Evolutionary conservation across 2,888 invertebrate genomes (phyloP).

Genomic region (Linnaemya tessellans): DNA sequence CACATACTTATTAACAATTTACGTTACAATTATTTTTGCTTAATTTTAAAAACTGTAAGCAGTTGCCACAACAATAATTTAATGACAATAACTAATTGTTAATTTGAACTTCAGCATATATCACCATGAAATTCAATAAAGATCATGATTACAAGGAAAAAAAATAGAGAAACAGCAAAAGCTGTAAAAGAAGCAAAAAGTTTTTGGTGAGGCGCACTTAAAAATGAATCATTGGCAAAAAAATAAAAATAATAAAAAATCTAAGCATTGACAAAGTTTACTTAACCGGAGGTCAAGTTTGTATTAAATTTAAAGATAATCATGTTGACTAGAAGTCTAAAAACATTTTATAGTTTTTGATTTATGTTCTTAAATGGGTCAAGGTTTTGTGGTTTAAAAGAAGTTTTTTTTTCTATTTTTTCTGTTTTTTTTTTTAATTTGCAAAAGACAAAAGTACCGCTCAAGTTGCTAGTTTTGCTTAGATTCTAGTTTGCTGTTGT

Average conservation of each 20-base stretch:
- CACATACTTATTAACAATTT: background rate
- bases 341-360: constrained; percentile 53
- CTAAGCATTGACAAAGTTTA: constrained; percentile 61
- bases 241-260: background rate
- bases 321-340: constrained; percentile 22
- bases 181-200: constrained; percentile 30
- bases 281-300: constrained; percentile 66
- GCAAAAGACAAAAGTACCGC: constrained; percentile 18
- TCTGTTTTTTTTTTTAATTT: background rate
- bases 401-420: background rate
- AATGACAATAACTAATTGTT: constrained; percentile 58
- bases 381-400: constrained; percentile 47
- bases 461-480: constrained; percentile 33
- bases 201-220: constrained; percentile 2
- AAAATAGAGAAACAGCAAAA: constrained; percentile 18
- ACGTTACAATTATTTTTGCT: background rate
- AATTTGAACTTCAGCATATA: constrained; percentile 49
- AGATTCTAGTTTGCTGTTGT: background rate
- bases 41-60: background rate
- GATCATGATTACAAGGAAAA: background rate
- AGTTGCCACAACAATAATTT: constrained; percentile 13
- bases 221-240: constrained; percentile 50
- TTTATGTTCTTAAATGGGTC: constrained; percentile 62
- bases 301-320: constrained; percentile 53
- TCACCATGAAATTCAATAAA: constrained; percentile 37